A percentile compares a stretch with the other conserved stretches of the same genome.
These are phyloP conservation scores for Gibbula magus DNA, from an alignment of 2,888 invertebrate genomes.

Conservation along the genomic window DNA sequence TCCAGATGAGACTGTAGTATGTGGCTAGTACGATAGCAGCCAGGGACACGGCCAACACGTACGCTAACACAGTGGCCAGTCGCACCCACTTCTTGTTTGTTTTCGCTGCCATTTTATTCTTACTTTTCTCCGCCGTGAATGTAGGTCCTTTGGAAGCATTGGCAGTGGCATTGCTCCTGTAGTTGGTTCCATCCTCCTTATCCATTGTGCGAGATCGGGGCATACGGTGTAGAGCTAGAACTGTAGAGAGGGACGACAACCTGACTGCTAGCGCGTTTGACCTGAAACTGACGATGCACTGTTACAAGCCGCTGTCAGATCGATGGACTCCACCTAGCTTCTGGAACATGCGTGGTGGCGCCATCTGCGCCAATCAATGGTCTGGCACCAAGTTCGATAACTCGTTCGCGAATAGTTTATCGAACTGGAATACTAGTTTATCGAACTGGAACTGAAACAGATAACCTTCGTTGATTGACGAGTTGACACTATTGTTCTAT, in stretches of 20 bases:
- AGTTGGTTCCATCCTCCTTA: constrained; percentile 55
- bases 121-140: constrained; percentile 65
- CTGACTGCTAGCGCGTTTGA: too few relatives aligned
- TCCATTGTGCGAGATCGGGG: constrained; percentile 45
- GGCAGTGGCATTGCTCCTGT: constrained; percentile 42
- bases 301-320: too few relatives aligned
- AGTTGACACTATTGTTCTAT: too few relatives aligned
- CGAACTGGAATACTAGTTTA: not conserved
- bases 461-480: too few relatives aligned
- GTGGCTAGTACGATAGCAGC: constrained; percentile 94
- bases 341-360: not conserved
- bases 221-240: not conserved
- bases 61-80: constrained; percentile 93
- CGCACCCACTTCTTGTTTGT: constrained; percentile 87
- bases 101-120: constrained; percentile 72
- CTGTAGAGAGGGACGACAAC: too few relatives aligned
- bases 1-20: constrained; percentile 96
- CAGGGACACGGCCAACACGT: constrained; percentile 93
- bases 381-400: not conserved
- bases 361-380: not conserved
- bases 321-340: not conserved
- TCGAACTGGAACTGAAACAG: too few relatives aligned
- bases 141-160: constrained; percentile 50
- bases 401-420: not conserved
- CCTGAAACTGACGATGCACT: too few relatives aligned